These are phyloP conservation scores for Anoura caudifer DNA, from an alignment of 2,113 vertebrate species.

Conservation along the genomic window DNA sequence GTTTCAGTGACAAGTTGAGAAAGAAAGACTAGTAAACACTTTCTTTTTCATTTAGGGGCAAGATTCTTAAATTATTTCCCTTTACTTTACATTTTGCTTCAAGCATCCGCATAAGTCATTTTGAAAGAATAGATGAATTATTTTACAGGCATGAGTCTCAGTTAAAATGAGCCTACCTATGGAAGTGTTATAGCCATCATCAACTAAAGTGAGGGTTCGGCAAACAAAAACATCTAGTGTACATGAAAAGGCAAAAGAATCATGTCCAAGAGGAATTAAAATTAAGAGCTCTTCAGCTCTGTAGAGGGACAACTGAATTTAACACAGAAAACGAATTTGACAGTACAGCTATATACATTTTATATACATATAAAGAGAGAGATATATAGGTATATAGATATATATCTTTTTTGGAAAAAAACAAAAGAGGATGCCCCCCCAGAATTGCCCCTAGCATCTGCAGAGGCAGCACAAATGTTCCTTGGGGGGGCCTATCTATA, in stretches of 20 bases:
- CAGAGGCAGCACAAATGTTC: neutral
- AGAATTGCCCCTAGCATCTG: neutral
- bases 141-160: neutral
- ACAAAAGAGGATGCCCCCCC: neutral
- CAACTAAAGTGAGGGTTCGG: constrained; percentile 30
- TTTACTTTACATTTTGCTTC: constrained; percentile 15
- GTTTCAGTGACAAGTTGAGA: neutral
- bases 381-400: neutral
- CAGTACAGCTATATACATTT: neutral
- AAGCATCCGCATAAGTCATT: constrained; percentile 17
- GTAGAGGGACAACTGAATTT: neutral
- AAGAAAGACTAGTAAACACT: constrained; percentile 5
- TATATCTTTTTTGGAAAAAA: neutral
- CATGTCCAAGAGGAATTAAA: neutral
- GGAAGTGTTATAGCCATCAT: neutral
- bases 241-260: constrained; percentile 9
- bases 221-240: neutral
- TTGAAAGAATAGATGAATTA: constrained; percentile 41
- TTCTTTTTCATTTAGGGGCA: constrained; percentile 23
- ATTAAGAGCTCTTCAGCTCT: neutral
- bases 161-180: constrained; percentile 2
- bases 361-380: neutral
- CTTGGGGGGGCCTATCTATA: neutral
- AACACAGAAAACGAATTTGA: neutral
- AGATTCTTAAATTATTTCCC: neutral